These are phyloP conservation scores for Nesoenas mayeri DNA, from an alignment of 2,113 vertebrate genomes.

Conservation along the genomic window DNA sequence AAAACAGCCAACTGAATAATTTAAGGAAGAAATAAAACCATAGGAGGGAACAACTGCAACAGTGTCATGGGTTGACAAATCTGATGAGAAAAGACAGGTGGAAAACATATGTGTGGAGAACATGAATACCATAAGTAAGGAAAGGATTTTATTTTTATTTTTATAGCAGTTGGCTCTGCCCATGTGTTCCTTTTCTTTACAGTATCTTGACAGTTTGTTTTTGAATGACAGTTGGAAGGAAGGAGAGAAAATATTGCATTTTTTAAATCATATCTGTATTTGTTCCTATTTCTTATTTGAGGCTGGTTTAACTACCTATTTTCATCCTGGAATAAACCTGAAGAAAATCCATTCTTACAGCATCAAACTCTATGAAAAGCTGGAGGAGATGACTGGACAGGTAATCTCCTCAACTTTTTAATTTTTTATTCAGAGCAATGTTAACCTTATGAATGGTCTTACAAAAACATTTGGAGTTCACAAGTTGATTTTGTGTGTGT, in stretches of 20 bases:
- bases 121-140: background rate
- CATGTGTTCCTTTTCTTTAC: constrained; percentile 12
- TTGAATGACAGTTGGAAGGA: background rate
- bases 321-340: constrained; percentile 97
- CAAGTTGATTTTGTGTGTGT: background rate
- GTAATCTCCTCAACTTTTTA: constrained; percentile 66
- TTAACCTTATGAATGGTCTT: background rate
- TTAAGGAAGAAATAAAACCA: background rate
- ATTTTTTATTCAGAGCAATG: background rate
- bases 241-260: background rate
- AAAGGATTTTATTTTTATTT: background rate
- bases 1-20: background rate
- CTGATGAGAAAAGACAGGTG: background rate
- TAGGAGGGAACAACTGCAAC: background rate
- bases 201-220: background rate
- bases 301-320: constrained; percentile 97
- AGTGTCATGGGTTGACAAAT: background rate
- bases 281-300: constrained; percentile 60
- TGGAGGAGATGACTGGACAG: constrained; percentile 96
- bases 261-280: background rate
- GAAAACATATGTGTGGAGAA: background rate
- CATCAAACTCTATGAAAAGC: constrained; percentile 91
- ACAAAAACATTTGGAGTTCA: background rate
- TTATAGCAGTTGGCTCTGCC: background rate
- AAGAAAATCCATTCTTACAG: constrained; percentile 97